Base-by-base conservation (phyloP, 2,113 vertebrate species). In the Ploceus nigricollis region DNA sequence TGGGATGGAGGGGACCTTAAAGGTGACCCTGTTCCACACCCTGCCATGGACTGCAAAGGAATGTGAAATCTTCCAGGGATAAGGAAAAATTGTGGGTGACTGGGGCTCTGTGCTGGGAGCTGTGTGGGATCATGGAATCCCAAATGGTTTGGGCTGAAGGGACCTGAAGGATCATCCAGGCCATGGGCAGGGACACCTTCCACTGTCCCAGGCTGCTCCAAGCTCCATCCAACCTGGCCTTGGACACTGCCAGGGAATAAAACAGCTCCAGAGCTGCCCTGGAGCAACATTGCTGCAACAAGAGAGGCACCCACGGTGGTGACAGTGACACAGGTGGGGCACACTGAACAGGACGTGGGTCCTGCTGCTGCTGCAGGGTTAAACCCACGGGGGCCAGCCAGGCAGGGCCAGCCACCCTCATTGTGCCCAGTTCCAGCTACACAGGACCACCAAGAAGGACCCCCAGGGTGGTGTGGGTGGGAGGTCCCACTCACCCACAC, bases 401-500 rank as follows among this genome's bases (percentile, higher is more conserved):
- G 53, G 24, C 4, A 30, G 48, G 48, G 48, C 14, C 48, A 57
- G 56, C 22, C 56, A 31, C 33, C 23, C 37, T 75, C 11, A 0
- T 0, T 27, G 25, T 19, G 64, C 10, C 48, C 66, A 48, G 30
- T 11, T 65, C 68, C 80, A 80, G 71, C 45, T 19, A 3, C 1
- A 5, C 30, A 17, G 65, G n/a, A 66, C 10, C 45, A 21, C 15
- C 31, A 25, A 5, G 73, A 22, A 87, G 51, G 64, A 50, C 4
- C 27, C 47, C 5, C 37, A 6, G 82, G 77, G 31, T 28, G 23
- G n/a, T 35, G 4, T 10, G 21, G 65, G 8, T 10, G 78, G 61
- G 23, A 18, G 42, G 6, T 25, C 1, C 13, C 54, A 97, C 99
- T 98, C 94, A 99, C 99, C 99, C 65, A 99, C 99, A 2, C 99